Percentiles rank a stretch among this genome's conserved stretches.
Evolutionary conservation across 2,113 vertebrate species (phyloP).

Genomic region (Parus major): DNA sequence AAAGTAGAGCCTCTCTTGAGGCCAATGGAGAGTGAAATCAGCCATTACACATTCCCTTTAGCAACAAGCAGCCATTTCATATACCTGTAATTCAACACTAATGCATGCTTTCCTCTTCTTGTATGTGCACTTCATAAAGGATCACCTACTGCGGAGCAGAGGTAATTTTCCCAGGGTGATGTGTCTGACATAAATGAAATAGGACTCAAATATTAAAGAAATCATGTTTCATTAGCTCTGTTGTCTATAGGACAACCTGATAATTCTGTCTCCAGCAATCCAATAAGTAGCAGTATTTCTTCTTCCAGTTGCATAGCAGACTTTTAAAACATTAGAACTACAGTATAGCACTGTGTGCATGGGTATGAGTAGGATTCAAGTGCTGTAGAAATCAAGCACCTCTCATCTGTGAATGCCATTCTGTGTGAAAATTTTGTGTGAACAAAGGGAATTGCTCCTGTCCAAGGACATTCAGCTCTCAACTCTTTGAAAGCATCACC

Average conservation of each 20-base stretch:
- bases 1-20: neutral
- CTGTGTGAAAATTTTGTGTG: neutral
- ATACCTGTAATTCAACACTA: neutral
- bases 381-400: neutral
- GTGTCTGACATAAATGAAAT: neutral
- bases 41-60: neutral
- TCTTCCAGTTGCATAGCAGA: neutral
- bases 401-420: neutral
- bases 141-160: neutral
- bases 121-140: neutral
- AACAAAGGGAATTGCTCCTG: conserved; percentile 2
- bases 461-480: neutral
- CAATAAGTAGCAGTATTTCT: neutral
- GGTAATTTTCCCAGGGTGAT: neutral
- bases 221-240: neutral
- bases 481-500: neutral
- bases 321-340: neutral
- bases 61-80: neutral
- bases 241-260: neutral
- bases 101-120: neutral
- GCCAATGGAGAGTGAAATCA: neutral
- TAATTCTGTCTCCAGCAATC: neutral
- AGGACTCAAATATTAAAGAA: neutral
- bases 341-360: neutral
- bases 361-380: neutral